Evolutionary conservation across 2,797 vertebrate species (phyloP).

Genomic region (Vireo griseus): DNA sequence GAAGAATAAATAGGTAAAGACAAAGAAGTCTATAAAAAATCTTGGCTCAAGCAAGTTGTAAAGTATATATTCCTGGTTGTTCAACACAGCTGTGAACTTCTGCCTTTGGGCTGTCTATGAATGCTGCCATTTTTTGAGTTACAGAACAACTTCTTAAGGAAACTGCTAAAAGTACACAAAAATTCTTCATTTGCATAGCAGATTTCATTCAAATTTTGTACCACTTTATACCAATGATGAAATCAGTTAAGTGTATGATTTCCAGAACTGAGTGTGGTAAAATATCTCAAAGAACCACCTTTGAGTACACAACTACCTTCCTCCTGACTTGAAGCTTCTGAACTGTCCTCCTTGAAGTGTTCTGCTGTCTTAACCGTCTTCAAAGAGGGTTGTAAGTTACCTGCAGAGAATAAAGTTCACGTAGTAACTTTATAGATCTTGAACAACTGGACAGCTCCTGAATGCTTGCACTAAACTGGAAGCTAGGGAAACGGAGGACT

Average conservation of each 20-base stretch:
- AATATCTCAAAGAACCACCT: constrained; percentile 4
- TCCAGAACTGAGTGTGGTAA: constrained; percentile 2
- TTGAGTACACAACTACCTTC: constrained; percentile 80
- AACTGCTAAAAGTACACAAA: neutral
- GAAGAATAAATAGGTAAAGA: neutral
- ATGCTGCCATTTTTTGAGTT: neutral
- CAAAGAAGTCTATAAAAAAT: neutral
- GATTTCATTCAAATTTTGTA: neutral
- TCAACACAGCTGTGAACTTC: neutral
- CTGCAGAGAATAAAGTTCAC: constrained; percentile 72
- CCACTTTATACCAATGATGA: constrained; percentile 10
- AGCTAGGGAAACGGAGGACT: neutral
- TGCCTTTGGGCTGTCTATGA: neutral
- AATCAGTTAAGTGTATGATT: neutral
- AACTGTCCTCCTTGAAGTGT: constrained; percentile 86
- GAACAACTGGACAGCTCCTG: neutral
- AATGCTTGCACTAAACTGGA: constrained; percentile 1
- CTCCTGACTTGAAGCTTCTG: constrained; percentile 93
- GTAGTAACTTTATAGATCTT: constrained; percentile 57
- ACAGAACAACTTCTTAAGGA: neutral
- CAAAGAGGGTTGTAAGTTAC: constrained; percentile 79
- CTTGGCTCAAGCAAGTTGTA: neutral
- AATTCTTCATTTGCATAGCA: neutral
- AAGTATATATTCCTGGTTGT: neutral
- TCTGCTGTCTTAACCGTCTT: constrained; percentile 79